phyloP scores from a whole-genome alignment of 2,888 invertebrate species.

The Helleia helle region DNA sequence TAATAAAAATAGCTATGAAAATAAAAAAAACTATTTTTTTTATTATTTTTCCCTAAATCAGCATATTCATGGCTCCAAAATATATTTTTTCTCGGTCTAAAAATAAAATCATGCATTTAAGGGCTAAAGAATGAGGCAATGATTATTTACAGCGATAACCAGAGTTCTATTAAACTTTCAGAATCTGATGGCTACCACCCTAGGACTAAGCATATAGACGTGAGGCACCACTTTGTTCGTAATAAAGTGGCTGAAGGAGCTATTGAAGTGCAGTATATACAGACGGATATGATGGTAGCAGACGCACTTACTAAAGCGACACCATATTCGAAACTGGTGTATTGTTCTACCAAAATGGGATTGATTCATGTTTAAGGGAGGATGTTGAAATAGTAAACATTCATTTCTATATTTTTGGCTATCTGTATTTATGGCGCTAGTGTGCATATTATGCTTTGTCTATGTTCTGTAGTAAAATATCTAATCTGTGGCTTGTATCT shows the following conservation, averaged over 20 bases:
- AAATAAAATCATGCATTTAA: no score
- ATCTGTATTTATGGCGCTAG: no score
- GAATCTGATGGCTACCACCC: constrained; percentile 6
- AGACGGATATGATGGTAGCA: constrained; percentile 18
- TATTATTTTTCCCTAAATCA: no score
- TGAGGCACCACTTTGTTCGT: constrained; percentile 17
- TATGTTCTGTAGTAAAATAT: no score
- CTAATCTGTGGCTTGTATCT: no score
- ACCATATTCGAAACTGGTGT: constrained; percentile 14
- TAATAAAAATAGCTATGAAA: no score
- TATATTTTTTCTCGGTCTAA: no score
- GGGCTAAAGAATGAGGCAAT: constrained; percentile 3
- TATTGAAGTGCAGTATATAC: constrained; percentile 15
- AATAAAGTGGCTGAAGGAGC: constrained; percentile 12
- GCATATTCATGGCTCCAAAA: no score
- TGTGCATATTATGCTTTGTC: no score
- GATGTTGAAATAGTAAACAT: constrained; percentile 9
- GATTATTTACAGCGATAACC: constrained; percentile 10
- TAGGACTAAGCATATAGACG: constrained; percentile 16
- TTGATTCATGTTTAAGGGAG: constrained; percentile 18
- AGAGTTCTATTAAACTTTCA: constrained; percentile 13
- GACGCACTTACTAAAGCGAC: constrained; percentile 19
- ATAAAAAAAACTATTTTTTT: no score
- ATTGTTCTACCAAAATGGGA: constrained; percentile 16
- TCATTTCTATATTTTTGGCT: no score